Conservation (phyloP, 2,888 invertebrate species). For the Tinea pellionella region DNA sequence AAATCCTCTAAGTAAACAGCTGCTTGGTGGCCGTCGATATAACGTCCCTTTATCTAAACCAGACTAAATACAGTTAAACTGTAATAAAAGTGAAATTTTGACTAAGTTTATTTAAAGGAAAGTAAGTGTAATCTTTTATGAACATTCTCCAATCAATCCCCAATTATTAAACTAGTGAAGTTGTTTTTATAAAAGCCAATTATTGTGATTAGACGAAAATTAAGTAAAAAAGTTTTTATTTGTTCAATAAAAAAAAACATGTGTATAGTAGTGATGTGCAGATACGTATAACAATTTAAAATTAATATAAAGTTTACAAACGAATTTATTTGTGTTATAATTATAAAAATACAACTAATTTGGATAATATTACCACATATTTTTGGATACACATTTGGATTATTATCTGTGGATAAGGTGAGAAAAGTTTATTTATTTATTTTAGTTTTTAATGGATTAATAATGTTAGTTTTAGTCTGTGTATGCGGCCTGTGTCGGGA, state of each 20-base stretch:
- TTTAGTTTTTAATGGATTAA: constrained; percentile 4
- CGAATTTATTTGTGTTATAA: constrained; percentile 19
- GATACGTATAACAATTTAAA: too few relatives aligned
- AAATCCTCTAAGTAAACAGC: constrained; percentile 43
- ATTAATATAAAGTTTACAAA: too few relatives aligned
- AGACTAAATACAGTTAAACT: neutral
- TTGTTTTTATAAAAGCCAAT: too few relatives aligned
- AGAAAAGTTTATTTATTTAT: constrained; percentile 21
- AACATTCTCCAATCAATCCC: constrained; percentile 20
- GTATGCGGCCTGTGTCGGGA: neutral
- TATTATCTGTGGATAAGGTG: constrained; percentile 46
- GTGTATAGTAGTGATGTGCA: too few relatives aligned
- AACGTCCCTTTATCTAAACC: neutral
- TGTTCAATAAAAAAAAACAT: too few relatives aligned
- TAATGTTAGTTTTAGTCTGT: neutral
- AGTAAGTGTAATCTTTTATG: constrained; percentile 26
- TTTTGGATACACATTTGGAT: constrained; percentile 32
- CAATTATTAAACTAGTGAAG: too few relatives aligned
- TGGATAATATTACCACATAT: neutral
- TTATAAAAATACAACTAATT: constrained; percentile 25
- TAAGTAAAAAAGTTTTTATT: too few relatives aligned
- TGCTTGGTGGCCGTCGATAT: constrained; percentile 24
- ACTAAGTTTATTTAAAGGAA: neutral
- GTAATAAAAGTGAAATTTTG: neutral
- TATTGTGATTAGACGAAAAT: too few relatives aligned